A percentile compares a stretch with the other conserved stretches of the same genome.
Conservation (phyloP, 2,113 vertebrate species). For the Vimba vimba region DNA sequence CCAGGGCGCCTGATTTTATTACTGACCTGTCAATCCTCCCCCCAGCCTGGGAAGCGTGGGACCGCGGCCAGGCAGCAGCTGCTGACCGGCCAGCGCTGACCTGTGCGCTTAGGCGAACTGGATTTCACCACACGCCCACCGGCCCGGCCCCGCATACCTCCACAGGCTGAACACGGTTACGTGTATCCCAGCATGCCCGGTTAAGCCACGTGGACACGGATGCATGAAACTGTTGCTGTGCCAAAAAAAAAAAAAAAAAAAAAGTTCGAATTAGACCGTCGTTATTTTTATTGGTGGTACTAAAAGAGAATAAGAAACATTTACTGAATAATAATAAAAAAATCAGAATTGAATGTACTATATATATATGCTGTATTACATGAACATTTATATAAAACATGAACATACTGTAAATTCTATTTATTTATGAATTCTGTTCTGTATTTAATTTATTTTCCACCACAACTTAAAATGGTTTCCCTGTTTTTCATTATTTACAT, state of each 20-base stretch:
- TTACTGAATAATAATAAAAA: not conserved
- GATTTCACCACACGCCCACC: conserved; percentile 54
- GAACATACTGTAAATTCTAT: not conserved
- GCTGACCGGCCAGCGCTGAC: conserved; percentile 84
- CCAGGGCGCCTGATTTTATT: conserved; percentile 99
- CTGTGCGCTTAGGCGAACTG: conserved; percentile 65
- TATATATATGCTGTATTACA: not conserved
- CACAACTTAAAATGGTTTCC: not conserved
- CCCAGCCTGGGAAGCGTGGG: conserved; percentile 95
- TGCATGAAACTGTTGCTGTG: not conserved
- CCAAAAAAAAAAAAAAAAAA: not conserved
- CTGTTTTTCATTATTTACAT: not conserved
- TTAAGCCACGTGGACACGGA: conserved; percentile 1
- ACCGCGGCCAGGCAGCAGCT: conserved; percentile 96
- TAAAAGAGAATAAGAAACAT: not conserved
- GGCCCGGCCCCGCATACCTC: conserved; percentile 54
- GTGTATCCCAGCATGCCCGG: conserved; percentile 37
- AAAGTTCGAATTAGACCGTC: not conserved
- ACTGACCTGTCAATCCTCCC: conserved; percentile 97
- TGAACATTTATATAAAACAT: not conserved
- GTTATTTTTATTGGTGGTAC: not conserved
- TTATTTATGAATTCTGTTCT: not conserved
- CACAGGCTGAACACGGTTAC: conserved; percentile 42
- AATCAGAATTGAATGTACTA: too few species aligned
- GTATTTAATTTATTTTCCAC: not conserved